These are phyloP conservation scores for Zoanthus gigantus DNA, from an alignment of 92 coral and sea anemone genomes.

Conservation along the genomic window DNA sequence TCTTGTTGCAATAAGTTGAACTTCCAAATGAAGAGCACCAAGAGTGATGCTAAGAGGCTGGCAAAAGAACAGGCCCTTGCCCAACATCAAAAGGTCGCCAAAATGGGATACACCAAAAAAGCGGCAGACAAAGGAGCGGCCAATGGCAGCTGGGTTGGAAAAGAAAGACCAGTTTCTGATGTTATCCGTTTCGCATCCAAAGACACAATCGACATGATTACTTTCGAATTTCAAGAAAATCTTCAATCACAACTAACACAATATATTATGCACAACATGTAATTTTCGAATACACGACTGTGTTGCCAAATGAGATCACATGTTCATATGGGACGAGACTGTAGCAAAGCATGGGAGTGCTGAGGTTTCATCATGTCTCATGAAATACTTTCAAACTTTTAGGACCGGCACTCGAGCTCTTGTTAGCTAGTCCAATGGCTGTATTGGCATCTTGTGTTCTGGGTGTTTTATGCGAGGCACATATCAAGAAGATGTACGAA, in stretches of 20 bases:
- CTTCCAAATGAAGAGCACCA: background rate
- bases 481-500: constrained; percentile 32
- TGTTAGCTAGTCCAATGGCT: constrained; percentile 45
- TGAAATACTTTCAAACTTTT: constrained; percentile 19
- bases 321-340: constrained; percentile 58
- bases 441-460: constrained; percentile 41
- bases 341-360: constrained; percentile 45
- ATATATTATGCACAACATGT: constrained; percentile 38
- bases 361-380: constrained; percentile 41
- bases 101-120: constrained; percentile 18
- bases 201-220: constrained; percentile 55
- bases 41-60: background rate
- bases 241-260: constrained; percentile 26
- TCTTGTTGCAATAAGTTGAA: constrained; percentile 35
- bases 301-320: constrained; percentile 43
- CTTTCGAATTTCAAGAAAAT: constrained; percentile 47
- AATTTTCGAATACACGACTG: constrained; percentile 50
- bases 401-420: constrained; percentile 42
- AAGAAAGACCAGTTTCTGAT: background rate
- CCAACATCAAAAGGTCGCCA: constrained; percentile 21
- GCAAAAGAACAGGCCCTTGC: background rate
- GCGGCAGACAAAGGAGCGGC: constrained; percentile 29
- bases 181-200: background rate
- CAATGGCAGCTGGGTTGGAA: constrained; percentile 31
- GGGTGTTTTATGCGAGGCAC: constrained; percentile 32